Evolutionary conservation across 2,113 vertebrate genomes (phyloP).

Genomic region (Mesocricetus auratus): DNA sequence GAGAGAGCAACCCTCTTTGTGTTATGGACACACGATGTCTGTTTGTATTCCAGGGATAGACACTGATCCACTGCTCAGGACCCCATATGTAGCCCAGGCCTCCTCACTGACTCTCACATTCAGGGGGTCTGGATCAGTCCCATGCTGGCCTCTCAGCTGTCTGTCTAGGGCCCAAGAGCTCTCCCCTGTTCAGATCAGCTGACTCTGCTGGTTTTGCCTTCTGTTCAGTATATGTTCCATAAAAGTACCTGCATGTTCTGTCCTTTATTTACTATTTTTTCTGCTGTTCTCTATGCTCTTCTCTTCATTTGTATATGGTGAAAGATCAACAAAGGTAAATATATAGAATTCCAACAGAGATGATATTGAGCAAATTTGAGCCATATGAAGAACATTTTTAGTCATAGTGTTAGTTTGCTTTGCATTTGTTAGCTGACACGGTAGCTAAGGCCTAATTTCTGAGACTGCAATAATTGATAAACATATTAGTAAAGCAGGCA

Average conservation of each 20-base stretch:
- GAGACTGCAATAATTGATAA: background rate
- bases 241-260: background rate
- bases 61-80: too few species aligned
- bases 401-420: background rate
- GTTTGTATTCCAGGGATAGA: too few species aligned
- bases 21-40: too few species aligned
- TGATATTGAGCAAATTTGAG: background rate
- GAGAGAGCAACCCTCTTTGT: too few species aligned
- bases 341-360: background rate
- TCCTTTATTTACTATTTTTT: slow-evolving; percentile 11
- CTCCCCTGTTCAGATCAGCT: too few species aligned
- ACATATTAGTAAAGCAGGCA: slow-evolving; percentile 4
- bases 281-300: background rate
- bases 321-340: background rate
- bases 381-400: background rate
- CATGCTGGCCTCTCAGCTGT: too few species aligned
- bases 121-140: too few species aligned
- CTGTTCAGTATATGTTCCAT: background rate
- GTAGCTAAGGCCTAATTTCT: background rate
- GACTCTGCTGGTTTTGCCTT: too few species aligned
- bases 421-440: slow-evolving; percentile 21
- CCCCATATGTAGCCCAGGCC: too few species aligned
- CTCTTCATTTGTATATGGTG: background rate
- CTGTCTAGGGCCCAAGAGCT: too few species aligned
- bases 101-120: too few species aligned